Percentiles rank a stretch among this genome's conserved stretches.
phyloP scores from a whole-genome alignment of 2,888 invertebrate genomes.

The Acrobasis repandana region DNA sequence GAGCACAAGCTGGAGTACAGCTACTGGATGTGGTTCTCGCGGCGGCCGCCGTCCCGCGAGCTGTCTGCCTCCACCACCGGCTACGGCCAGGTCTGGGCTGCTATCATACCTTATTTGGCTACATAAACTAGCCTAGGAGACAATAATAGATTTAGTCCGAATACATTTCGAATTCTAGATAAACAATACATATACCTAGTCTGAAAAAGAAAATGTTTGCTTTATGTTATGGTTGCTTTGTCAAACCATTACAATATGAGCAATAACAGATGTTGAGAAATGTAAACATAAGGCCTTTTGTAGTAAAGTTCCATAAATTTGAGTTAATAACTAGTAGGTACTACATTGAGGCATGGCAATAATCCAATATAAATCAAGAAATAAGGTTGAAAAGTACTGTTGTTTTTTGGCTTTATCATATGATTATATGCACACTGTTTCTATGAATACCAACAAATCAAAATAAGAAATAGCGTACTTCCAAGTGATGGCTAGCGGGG shows the following conservation, averaged over 20 bases:
- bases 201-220: not conserved
- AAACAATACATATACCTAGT: too few relatives aligned
- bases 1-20: constrained; percentile 97
- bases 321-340: not conserved
- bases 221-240: not conserved
- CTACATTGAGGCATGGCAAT: too few relatives aligned
- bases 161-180: not conserved
- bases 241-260: not conserved
- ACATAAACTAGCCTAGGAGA: not conserved
- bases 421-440: too few relatives aligned
- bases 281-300: not conserved
- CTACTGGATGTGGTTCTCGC: constrained; percentile 95
- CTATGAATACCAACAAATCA: too few relatives aligned
- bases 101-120: not conserved
- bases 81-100: constrained; percentile 69
- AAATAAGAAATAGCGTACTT: too few relatives aligned
- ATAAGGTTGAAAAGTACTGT: too few relatives aligned
- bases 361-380: too few relatives aligned
- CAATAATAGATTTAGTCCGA: constrained; percentile 2
- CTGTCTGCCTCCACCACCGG: constrained; percentile 71
- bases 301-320: not conserved
- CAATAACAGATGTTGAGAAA: not conserved
- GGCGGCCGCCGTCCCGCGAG: constrained; percentile 79
- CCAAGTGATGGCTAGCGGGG: too few relatives aligned
- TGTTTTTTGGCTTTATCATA: too few relatives aligned